Evolutionary conservation across 2,888 invertebrate species (phyloP).

Genomic region (Parnassius apollo): DNA sequence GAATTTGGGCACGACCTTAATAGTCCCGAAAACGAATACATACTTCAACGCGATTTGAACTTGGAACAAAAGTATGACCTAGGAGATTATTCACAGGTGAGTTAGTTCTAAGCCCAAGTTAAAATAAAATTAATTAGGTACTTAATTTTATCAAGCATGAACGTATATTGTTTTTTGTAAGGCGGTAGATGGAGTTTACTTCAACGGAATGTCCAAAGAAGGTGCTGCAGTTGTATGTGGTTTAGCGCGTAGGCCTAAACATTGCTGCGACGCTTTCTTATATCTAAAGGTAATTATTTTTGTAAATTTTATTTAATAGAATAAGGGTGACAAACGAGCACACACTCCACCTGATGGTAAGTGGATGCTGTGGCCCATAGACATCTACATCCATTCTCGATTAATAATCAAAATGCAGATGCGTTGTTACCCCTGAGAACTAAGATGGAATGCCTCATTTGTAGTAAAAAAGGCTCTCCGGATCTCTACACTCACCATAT

Average conservation of each 20-base stretch:
- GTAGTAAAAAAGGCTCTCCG: too few relatives aligned
- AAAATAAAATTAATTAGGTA: too few relatives aligned
- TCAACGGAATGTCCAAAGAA: constrained; percentile 81
- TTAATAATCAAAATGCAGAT: too few relatives aligned
- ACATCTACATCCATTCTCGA: too few relatives aligned
- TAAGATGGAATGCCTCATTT: too few relatives aligned
- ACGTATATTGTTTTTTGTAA: constrained; percentile 47
- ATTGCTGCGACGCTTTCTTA: constrained; percentile 82
- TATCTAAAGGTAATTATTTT: constrained; percentile 69
- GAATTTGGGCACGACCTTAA: constrained; percentile 56
- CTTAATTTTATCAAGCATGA: too few relatives aligned
- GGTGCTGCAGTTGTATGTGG: constrained; percentile 83
- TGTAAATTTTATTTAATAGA: too few relatives aligned
- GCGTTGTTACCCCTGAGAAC: too few relatives aligned
- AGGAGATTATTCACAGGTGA: constrained; percentile 73
- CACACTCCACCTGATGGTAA: too few relatives aligned
- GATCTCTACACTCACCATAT: too few relatives aligned
- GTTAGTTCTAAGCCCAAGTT: neutral
- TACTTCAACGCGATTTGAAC: constrained; percentile 52
- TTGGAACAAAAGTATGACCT: constrained; percentile 82
- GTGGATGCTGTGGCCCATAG: too few relatives aligned
- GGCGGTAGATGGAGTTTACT: constrained; percentile 86
- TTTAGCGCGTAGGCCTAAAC: constrained; percentile 79
- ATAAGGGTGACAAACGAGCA: too few relatives aligned
- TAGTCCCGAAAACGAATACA: constrained; percentile 55